Evolutionary conservation across 2,797 vertebrate species (phyloP), one percentile per base, ranked within the genome.

Genomic region (Ptychadena robeensis): DNA sequence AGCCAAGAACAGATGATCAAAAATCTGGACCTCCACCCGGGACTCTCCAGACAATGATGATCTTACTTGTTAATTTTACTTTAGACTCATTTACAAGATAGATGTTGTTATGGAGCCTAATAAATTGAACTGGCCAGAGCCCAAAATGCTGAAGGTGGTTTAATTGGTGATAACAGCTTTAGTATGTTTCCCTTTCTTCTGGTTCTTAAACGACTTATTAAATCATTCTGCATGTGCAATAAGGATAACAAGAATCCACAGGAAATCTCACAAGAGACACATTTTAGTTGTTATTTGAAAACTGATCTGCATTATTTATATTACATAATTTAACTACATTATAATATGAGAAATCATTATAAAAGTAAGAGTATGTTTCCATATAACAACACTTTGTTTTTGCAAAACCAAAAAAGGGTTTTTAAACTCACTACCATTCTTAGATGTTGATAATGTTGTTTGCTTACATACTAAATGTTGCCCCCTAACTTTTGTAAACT

Each of bases 51-150:
- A 74, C 71, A 81, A 81, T 73, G 80, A 81, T 68, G 44, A 74
- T 81, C 40, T 74, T 81, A 57, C 71, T 67, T 81, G 80, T 81
- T 80, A 71, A 81, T 81, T 82, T 69, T 82, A 75, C 27, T 69
- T 76, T 76, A 82, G 53, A 76, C 73, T 70, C 73, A 82, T 82
- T 82, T 82, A 76, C 35, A 82, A 82, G 81, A 82, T 69, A 76
- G 67, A 77, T 77, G 66, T 82, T 76, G 35, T 70, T 71, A 82
- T 65, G n/a, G 32, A 71, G 81, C 34, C 63, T 77, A 71, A 77
- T 82, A 77, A 82, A 77, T 82, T 82, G 73, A 82, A 61, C 81
- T 82, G 81, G 73, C 81, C 48, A 57, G 28, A 70, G 8, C 44
- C 81, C 81, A 82, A 82, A 64, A 70, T 77, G 73, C 81, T 77